phyloP scores from a whole-genome alignment of 2,888 invertebrate genomes.

The Sturmia bella region DNA sequence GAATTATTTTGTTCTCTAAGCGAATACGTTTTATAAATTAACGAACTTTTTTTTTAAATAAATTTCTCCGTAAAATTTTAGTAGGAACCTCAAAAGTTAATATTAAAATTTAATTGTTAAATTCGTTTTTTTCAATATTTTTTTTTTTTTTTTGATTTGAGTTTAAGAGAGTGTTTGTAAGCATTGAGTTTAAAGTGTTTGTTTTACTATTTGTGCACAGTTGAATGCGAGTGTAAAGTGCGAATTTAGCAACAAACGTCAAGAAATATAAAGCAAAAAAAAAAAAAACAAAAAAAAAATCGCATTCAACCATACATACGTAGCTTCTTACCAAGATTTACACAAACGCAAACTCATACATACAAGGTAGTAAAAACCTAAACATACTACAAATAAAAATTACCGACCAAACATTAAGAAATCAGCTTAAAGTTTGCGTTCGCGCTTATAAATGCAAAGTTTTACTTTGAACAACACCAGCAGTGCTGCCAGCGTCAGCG shows the following conservation, averaged over 20 bases:
- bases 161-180: not conserved
- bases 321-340: constrained; percentile 25
- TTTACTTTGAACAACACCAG: not conserved
- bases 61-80: not conserved
- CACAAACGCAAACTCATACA: constrained; percentile 29
- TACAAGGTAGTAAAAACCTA: constrained; percentile 36
- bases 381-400: constrained; percentile 49
- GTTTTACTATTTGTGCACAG: constrained; percentile 57
- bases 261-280: constrained; percentile 9
- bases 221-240: constrained; percentile 76
- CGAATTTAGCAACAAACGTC: constrained; percentile 74
- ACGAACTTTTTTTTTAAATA: not conserved
- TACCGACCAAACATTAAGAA: constrained; percentile 67
- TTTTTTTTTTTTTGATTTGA: constrained; percentile 7
- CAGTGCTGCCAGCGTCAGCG: constrained; percentile 63
- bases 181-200: constrained; percentile 22
- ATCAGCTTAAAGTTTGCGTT: constrained; percentile 62
- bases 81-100: not conserved
- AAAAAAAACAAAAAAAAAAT: constrained; percentile 31
- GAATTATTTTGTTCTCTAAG: not conserved
- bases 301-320: not conserved
- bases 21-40: not conserved
- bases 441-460: constrained; percentile 42
- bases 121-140: not conserved
- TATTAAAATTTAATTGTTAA: not conserved